Evolutionary conservation across 2,113 vertebrate genomes (phyloP).

Genomic region (Pelecanus crispus): DNA sequence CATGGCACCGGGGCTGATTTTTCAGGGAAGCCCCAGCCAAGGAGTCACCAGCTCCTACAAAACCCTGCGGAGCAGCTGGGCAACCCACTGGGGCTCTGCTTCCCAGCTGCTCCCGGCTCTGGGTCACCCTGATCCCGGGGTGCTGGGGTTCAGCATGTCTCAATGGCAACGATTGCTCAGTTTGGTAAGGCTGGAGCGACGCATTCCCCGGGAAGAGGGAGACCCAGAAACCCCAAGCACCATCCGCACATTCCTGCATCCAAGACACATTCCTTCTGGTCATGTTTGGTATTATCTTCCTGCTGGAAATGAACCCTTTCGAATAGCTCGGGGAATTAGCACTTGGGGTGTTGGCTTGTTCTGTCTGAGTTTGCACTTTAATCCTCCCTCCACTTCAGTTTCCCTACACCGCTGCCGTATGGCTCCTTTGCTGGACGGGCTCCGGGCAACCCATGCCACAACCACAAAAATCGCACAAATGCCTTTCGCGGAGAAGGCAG

Average conservation of each 20-base stretch:
- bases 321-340: not conserved
- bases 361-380: not conserved
- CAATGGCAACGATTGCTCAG: fast-evolving
- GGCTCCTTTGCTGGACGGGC: not conserved
- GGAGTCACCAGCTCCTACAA: not conserved
- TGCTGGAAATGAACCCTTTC: not conserved
- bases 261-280: not conserved
- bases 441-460: not conserved
- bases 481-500: not conserved
- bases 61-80: too few relatives aligned
- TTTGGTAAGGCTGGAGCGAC: not conserved
- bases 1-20: not conserved
- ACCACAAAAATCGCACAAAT: not conserved
- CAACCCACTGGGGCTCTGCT: not conserved
- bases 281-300: not conserved
- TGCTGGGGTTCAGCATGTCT: not conserved
- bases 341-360: not conserved
- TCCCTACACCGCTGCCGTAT: not conserved
- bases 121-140: not conserved
- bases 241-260: not conserved
- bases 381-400: not conserved
- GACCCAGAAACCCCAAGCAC: not conserved
- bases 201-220: not conserved
- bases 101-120: not conserved
- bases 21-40: not conserved